Conservation (phyloP, 64 coral and sea anemone species). For the Pachyseris speciosa region DNA sequence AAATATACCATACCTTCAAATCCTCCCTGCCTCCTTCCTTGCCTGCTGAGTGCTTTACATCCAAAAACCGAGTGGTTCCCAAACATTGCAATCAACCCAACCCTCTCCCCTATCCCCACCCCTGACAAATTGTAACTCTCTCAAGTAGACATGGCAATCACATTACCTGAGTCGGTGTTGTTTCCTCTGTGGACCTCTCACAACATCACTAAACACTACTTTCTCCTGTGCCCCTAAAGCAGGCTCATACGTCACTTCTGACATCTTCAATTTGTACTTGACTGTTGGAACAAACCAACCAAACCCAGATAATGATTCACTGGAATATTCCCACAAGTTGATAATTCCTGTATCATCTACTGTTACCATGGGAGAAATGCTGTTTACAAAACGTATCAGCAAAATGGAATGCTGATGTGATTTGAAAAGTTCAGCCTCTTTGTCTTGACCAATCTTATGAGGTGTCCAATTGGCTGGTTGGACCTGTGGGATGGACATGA, state of each 20-base stretch:
- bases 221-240: constrained; percentile 56
- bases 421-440: constrained; percentile 90
- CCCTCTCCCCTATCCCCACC: too few relatives aligned
- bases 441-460: constrained; percentile 66
- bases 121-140: neutral
- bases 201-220: constrained; percentile 76
- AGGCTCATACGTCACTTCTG: constrained; percentile 77
- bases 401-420: constrained; percentile 71
- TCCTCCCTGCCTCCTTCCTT: too few relatives aligned
- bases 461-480: constrained; percentile 17
- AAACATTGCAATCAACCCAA: too few relatives aligned
- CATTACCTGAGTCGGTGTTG: neutral
- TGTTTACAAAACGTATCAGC: constrained; percentile 81
- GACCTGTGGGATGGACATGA: neutral
- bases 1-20: too few relatives aligned
- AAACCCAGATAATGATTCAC: constrained; percentile 78
- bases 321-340: constrained; percentile 78
- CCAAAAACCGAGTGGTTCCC: too few relatives aligned
- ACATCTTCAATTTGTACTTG: constrained; percentile 79
- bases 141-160: neutral
- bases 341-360: constrained; percentile 79
- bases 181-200: constrained; percentile 62
- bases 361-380: constrained; percentile 75
- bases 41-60: too few relatives aligned
- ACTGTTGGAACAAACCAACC: constrained; percentile 81